Conservation (phyloP, 2,113 vertebrate species). For the Grantiella picta region DNA sequence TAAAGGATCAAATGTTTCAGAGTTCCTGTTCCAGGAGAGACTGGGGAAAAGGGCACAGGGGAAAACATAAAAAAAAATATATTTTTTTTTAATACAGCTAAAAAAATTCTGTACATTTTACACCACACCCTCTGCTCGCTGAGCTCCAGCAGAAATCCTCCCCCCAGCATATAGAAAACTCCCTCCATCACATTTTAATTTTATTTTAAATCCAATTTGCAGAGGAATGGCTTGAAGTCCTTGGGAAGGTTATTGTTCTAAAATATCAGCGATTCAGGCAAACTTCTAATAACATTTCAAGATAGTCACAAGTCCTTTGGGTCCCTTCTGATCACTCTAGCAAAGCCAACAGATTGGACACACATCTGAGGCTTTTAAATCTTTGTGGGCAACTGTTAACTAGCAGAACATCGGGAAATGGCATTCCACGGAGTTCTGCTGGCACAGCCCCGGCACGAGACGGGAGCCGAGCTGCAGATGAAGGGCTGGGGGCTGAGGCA, state of each 20-base stretch:
- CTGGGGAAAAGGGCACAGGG: neutral
- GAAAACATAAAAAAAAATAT: neutral
- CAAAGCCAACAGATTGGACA: conserved; percentile 34
- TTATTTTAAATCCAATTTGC: neutral
- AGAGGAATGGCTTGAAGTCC: neutral
- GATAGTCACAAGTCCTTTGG: conserved; percentile 41
- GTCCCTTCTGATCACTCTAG: conserved; percentile 46
- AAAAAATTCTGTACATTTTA: neutral
- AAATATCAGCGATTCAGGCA: neutral
- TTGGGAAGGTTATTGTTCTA: neutral
- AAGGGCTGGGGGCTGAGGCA: neutral
- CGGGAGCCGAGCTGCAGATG: neutral
- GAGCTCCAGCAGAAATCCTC: neutral
- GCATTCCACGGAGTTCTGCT: neutral
- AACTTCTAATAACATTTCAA: conserved; percentile 4
- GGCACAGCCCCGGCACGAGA: neutral
- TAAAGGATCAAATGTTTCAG: neutral
- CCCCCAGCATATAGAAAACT: neutral
- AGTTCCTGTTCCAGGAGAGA: neutral
- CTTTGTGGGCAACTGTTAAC: conserved; percentile 31
- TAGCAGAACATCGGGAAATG: conserved; percentile 19
- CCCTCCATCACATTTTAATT: neutral
- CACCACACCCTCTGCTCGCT: neutral
- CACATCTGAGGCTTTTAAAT: conserved; percentile 32
- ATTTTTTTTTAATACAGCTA: neutral